phyloP scores from a whole-genome alignment of 2,888 invertebrate species.

The Andrena chrysosceles region DNA sequence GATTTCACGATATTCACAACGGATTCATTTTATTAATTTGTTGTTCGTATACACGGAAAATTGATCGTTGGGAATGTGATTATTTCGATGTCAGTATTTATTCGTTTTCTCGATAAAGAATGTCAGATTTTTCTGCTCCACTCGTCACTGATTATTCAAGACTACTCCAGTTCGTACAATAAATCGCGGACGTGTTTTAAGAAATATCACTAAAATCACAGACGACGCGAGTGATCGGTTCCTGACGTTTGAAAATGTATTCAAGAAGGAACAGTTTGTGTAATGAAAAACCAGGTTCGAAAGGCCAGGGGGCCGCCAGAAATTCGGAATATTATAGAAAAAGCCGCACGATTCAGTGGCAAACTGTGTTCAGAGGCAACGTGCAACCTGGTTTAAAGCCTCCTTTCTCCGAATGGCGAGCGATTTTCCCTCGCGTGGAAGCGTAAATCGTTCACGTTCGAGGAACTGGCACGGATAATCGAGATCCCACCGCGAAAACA shows the following conservation, averaged over 20 bases:
- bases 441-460: constrained; percentile 9
- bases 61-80: too few species aligned
- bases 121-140: not conserved
- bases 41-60: not conserved
- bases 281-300: not conserved
- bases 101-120: too few species aligned
- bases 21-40: not conserved
- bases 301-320: not conserved
- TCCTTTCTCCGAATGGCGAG: not conserved
- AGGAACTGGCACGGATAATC: not conserved
- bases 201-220: too few species aligned
- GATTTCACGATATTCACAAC: not conserved
- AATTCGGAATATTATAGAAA: not conserved
- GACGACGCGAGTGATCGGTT: too few species aligned
- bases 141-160: not conserved
- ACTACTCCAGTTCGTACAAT: not conserved
- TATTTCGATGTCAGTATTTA: not conserved
- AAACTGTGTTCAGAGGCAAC: not conserved
- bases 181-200: not conserved
- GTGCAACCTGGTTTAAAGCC: not conserved
- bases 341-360: not conserved
- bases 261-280: too few species aligned
- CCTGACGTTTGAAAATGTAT: too few species aligned
- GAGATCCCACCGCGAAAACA: not conserved
- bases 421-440: not conserved